These are phyloP conservation scores for Babylonia areolata DNA, from an alignment of 1,140 invertebrate genomes.

Conservation along the genomic window DNA sequence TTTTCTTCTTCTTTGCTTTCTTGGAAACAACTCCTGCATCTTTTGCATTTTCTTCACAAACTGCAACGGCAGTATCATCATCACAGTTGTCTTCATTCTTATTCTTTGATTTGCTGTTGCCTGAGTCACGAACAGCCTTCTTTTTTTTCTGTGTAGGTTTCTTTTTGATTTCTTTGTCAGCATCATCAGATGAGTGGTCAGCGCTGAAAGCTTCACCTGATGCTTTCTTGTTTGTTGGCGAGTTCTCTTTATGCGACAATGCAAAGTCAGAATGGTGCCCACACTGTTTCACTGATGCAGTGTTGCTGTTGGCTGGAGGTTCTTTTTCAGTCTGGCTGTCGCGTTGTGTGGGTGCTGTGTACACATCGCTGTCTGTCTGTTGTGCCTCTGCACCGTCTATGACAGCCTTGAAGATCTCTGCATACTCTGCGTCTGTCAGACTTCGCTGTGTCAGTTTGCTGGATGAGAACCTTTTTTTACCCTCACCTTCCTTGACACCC, in stretches of 20 bases:
- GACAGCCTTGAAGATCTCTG: constrained; percentile 58
- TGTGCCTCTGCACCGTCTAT: background rate
- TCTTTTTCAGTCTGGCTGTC: background rate
- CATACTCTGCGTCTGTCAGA: constrained; percentile 61
- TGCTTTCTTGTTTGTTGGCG: background rate
- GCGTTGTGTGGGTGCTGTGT: background rate
- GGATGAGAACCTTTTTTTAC: no score
- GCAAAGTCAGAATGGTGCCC: background rate
- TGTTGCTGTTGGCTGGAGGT: background rate
- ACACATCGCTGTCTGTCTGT: background rate
- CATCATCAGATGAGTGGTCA: no score
- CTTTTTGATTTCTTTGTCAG: background rate
- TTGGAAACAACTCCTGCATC: no score
- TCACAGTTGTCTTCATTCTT: background rate
- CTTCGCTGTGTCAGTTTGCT: constrained; percentile 31
- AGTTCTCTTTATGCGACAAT: background rate
- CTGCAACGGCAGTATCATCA: no score
- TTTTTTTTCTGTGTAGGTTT: background rate
- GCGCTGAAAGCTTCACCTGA: background rate
- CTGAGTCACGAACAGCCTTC: background rate
- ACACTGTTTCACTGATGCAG: background rate
- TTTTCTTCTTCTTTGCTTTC: background rate
- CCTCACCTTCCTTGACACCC: no score
- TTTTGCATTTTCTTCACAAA: no score
- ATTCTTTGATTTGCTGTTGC: background rate